Base-by-base conservation (phyloP, 2,888 invertebrate genomes). In the Perizoma affinitatum region DNA sequence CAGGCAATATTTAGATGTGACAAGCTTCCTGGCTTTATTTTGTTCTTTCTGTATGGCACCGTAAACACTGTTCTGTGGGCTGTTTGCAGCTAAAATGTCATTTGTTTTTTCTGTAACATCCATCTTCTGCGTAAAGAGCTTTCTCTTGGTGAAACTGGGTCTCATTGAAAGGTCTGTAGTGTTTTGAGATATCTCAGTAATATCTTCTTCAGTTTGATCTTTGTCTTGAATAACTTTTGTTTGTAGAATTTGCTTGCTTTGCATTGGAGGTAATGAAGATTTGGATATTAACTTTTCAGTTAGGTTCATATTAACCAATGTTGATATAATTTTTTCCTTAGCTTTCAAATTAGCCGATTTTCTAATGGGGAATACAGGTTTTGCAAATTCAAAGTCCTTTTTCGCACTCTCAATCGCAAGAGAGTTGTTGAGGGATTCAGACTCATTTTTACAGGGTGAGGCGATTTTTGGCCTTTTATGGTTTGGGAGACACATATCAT, bases 91-190 rank as follows among this genome's bases (percentile, higher is more conserved):
- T 48, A 53, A 45, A 62, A 70, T 78, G 36, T 86, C 86, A 66
- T 52, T 72, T 61, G 74, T 83, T 50, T 47, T 54, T 48, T 90
- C 86, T 43, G 82, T 73, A 0, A 88, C 72, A 79, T 90, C 89
- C 54, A 88, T 72, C 54, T 82, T 90, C 72, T 90, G 91, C 0
- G 89, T 85, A 52, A 86, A 91, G 0, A 92, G 74, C 69, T 90
- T 91, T 66, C 91, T 79, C 72, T 90, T 92, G 9, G 88, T 86
- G 64, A 90, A 92, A 67, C 90, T 91, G 22, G 89, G 87, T 63
- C 85, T 83, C 78, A 80, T 82, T 50, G 88, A 87, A 2, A 84
- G 54, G 49, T 87, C 80, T 70, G 74, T 83, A 22, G 68, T 71
- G 9, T 61, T 60, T 10, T 68, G 70, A 35, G 58, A 49, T 36